Percentiles rank a stretch among this genome's conserved stretches.
Evolutionary conservation across 2,888 invertebrate species (phyloP).

Genomic region (Eupithecia dodoneata): DNA sequence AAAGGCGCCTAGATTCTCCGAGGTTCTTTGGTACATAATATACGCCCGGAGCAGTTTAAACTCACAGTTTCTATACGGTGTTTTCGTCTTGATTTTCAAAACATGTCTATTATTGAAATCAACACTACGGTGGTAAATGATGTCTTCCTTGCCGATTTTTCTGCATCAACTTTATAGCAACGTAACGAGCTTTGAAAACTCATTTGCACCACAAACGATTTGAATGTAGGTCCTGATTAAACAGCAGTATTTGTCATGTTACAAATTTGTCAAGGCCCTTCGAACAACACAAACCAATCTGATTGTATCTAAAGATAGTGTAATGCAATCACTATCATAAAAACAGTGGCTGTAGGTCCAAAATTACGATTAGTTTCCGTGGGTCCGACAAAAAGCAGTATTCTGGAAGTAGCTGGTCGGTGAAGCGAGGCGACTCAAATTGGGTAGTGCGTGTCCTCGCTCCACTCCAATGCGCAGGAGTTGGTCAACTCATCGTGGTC

Average conservation of each 20-base stretch:
- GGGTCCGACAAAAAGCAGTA: conserved; percentile 49
- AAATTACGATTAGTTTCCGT: conserved; percentile 15
- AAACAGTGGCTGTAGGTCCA: conserved; percentile 12
- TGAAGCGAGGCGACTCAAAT: conserved; percentile 64
- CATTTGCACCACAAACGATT: background rate
- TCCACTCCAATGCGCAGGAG: conserved; percentile 67
- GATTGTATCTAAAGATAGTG: conserved; percentile 7
- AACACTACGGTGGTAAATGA: background rate
- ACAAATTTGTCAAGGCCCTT: conserved; percentile 11
- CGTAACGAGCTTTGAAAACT: background rate
- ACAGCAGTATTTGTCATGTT: conserved; percentile 1
- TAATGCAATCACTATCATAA: conserved; percentile 1
- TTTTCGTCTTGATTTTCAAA: background rate
- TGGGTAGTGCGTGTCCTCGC: conserved; percentile 59
- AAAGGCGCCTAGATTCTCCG: too few species aligned
- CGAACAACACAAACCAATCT: conserved; percentile 9
- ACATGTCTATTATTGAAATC: background rate
- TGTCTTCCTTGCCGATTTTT: background rate
- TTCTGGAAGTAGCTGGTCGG: conserved; percentile 63
- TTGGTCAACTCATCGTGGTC: conserved; percentile 62
- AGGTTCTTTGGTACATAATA: too few species aligned
- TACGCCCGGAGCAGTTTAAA: background rate
- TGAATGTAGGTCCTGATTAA: background rate
- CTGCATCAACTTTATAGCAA: background rate
- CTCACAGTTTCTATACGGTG: background rate